A percentile compares a stretch with the other conserved stretches of the same genome.
Conservation (phyloP, 2,797 vertebrate genomes). For the Pseudotriccus pelzelni region DNA sequence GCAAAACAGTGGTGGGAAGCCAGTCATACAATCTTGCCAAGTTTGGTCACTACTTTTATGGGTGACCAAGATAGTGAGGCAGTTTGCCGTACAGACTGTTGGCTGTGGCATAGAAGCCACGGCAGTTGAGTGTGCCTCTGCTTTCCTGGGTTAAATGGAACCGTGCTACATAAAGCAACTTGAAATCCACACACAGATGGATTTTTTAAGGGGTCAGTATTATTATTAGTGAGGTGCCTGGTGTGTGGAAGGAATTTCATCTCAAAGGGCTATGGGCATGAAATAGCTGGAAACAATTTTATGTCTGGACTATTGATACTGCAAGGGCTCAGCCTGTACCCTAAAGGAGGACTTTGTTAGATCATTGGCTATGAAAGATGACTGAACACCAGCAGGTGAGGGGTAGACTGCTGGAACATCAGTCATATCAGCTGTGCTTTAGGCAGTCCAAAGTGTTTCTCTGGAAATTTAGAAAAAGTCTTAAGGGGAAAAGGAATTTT, state of each 20-base stretch:
- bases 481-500: not conserved
- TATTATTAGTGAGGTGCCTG: not conserved
- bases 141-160: not conserved
- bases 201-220: not conserved
- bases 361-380: not conserved
- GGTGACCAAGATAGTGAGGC: not conserved
- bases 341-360: not conserved
- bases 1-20: not conserved
- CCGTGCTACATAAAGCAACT: not conserved
- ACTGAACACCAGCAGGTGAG: not conserved
- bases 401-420: not conserved
- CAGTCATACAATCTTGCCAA: not conserved
- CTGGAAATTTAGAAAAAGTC: not conserved
- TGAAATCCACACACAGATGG: not conserved
- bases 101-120: not conserved
- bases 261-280: not conserved
- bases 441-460: not conserved
- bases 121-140: rapidly evolving
- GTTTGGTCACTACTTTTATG: not conserved
- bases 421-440: not conserved
- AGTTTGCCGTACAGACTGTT: not conserved
- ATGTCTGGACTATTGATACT: not conserved
- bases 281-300: not conserved
- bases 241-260: not conserved
- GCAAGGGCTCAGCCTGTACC: not conserved